These are phyloP conservation scores for Neomonachus schauinslandi DNA, from an alignment of 2,113 vertebrate genomes.

Conservation along the genomic window DNA sequence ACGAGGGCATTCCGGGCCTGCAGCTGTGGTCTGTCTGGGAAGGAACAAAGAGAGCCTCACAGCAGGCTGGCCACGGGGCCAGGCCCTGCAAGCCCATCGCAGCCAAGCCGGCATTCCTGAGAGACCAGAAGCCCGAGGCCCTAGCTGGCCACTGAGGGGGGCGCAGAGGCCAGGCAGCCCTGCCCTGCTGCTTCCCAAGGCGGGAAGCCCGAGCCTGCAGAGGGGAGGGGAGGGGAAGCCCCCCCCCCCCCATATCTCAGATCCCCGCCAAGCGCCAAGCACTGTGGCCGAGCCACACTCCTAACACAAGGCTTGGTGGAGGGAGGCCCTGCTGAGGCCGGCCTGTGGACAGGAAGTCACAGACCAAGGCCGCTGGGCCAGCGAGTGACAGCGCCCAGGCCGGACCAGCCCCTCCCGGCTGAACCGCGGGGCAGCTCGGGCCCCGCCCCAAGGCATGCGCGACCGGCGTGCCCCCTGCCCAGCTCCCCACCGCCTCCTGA, in stretches of 20 bases:
- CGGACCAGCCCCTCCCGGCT: neutral
- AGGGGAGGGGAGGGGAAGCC: neutral
- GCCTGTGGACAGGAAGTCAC: neutral
- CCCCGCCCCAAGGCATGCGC: fast-evolving
- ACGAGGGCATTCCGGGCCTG: too few species aligned
- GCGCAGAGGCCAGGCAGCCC: neutral
- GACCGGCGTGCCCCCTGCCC: neutral
- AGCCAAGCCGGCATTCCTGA: neutral
- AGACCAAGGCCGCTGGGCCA: neutral
- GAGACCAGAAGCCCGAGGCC: neutral
- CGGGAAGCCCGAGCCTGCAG: neutral
- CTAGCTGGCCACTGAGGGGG: neutral
- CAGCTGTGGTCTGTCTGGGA: neutral
- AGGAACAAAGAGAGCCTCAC: neutral
- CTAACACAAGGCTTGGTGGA: too few species aligned
- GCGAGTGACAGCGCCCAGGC: neutral
- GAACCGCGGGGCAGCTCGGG: fast-evolving
- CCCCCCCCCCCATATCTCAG: fast-evolving
- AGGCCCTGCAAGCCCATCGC: neutral
- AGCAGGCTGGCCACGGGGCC: neutral
- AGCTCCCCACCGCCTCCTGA: neutral
- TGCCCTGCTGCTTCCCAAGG: neutral
- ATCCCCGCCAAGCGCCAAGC: neutral
- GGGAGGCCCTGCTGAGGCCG: neutral
- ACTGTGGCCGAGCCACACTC: neutral